Base-by-base conservation (phyloP, 1,140 invertebrate genomes). In the Lucilia sericata region DNA sequence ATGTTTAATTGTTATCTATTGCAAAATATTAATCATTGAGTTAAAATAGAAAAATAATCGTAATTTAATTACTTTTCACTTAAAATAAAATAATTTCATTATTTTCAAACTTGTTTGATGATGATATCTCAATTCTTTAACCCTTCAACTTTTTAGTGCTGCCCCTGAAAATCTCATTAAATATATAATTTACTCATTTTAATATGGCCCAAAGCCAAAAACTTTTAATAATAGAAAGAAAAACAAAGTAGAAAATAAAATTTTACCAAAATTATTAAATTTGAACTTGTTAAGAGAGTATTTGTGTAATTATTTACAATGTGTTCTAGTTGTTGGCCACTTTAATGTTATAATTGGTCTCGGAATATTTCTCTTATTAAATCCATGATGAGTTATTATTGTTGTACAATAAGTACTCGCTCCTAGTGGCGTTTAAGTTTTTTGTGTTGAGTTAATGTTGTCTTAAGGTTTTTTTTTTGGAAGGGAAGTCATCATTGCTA, bases 401-500 rank as follows among this genome's bases (percentile, higher is more conserved):
- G 74, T 42, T 42, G 42, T 42, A 42, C 42, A 42, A 2, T 42
- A 42, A 42, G 42, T 42, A 42, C 42, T 42, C 42, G 42, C 42
- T 42, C 42, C 42, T 42, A 42, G 42, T 8, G 2, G 5, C 42
- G 42, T 42, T 7, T 7, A 42, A 42, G 2, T 42, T 42, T 7
- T 7, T 42, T 42, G 42, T 42, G 42, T 42, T 42, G 42, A 42
- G 42, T 42, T 42, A 42, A 42, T 42, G 34, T 36, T 36, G 75
- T 47, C 36, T 60, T 60, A 5, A 60, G n/a, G 76, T 80, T 78
- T 49, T 49, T 49, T 55, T 13, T 55, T 47, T 78, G 36, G 5
- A 80, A 51, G 76, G 42, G 76, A 80, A 80, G 76, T 80, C 76
- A 49, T 80, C 76, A 80, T 25, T 42, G 75, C 17, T 47, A 7